Evolutionary conservation across 2,113 vertebrate genomes (phyloP).

Genomic region (Pogona vitticeps): DNA sequence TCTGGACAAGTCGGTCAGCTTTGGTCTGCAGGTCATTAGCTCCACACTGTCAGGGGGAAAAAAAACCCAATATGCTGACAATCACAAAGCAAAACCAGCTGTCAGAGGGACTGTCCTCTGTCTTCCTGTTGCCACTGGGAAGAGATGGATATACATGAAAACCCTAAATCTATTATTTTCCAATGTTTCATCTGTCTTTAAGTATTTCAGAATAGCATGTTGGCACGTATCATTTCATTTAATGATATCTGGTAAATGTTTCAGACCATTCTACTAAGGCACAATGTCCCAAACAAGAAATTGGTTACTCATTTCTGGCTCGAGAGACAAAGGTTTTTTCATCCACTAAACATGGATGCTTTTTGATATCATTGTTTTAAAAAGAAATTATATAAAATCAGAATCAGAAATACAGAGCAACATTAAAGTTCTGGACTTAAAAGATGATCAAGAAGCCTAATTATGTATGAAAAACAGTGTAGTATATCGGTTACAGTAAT

Average conservation of each 20-base stretch:
- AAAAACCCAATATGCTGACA: neutral
- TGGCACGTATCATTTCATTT: neutral
- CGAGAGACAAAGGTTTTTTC: neutral
- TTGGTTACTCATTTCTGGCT: neutral
- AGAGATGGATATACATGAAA: slow-evolving; percentile 8
- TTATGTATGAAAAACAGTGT: neutral
- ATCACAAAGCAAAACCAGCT: neutral
- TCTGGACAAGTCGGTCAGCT: slow-evolving; percentile 91
- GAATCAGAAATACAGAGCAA: neutral
- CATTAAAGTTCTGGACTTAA: neutral
- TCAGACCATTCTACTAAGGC: neutral
- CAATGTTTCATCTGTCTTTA: neutral
- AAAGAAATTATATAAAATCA: neutral
- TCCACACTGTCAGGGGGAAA: slow-evolving; percentile 76
- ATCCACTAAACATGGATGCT: neutral
- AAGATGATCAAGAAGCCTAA: neutral
- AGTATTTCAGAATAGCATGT: neutral
- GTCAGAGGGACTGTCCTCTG: neutral
- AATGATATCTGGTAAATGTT: neutral
- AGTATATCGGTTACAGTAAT: neutral
- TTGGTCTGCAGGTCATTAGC: slow-evolving; percentile 93
- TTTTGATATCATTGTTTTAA: neutral
- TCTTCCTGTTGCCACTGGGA: neutral
- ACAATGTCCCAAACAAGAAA: neutral
- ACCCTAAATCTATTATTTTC: neutral